Conservation (phyloP, 2,888 invertebrate genomes). For the Eupithecia insigniata region DNA sequence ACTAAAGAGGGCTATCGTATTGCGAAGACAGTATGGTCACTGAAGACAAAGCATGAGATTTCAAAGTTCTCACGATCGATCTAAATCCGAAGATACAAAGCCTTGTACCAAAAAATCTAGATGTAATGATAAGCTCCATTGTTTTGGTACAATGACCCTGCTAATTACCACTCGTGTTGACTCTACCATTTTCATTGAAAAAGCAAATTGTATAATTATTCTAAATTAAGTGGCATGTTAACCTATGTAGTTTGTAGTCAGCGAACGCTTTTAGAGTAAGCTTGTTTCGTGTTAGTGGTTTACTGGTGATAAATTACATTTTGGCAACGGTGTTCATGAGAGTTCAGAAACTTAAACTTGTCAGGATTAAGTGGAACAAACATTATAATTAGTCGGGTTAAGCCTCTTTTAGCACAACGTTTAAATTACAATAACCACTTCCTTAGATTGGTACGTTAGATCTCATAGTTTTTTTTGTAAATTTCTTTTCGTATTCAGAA, state of each 20-base stretch:
- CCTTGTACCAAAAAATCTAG: constrained; percentile 11
- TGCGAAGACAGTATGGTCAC: background rate
- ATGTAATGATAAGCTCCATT: constrained; percentile 33
- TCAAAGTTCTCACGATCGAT: constrained; percentile 29
- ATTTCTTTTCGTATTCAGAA: background rate
- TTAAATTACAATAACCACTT: background rate
- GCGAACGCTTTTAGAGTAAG: constrained; percentile 22
- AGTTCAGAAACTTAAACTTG: constrained; percentile 31
- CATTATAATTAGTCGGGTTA: background rate
- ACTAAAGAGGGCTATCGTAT: background rate
- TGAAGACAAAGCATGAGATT: background rate
- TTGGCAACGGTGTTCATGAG: constrained; percentile 16
- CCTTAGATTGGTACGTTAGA: background rate
- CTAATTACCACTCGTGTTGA: constrained; percentile 31
- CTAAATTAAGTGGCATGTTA: constrained; percentile 27
- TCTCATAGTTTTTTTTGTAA: background rate
- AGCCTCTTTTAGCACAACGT: constrained; percentile 4
- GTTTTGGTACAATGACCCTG: constrained; percentile 43
- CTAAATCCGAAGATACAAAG: constrained; percentile 18
- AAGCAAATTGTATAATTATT: constrained; percentile 24
- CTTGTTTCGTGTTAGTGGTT: constrained; percentile 22
- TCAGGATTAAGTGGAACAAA: constrained; percentile 27
- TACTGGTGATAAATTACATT: constrained; percentile 30
- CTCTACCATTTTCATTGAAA: constrained; percentile 27
- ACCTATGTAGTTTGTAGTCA: constrained; percentile 19